Conservation (phyloP, 2,113 vertebrate species). For the Picathartes gymnocephalus region DNA sequence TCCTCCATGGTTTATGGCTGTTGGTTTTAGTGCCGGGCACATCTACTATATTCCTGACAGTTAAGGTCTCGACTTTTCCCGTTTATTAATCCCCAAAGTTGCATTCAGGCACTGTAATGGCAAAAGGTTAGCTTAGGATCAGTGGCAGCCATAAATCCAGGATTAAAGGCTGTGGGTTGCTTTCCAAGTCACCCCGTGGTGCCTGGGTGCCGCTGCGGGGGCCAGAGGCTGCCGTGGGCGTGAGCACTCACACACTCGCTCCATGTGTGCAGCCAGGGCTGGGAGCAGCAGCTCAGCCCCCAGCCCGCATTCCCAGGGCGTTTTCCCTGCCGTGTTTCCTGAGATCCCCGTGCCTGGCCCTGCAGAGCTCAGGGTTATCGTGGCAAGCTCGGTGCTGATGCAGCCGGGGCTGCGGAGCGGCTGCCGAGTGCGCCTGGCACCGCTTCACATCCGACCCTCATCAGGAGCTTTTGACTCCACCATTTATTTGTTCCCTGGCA, state of each 20-base stretch:
- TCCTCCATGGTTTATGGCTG: background rate
- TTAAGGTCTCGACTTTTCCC: background rate
- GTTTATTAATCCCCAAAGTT: conserved; percentile 35
- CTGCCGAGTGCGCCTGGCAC: background rate
- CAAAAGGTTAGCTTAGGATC: background rate
- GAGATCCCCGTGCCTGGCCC: accelerated
- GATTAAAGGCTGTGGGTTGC: background rate
- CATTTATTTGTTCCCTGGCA: background rate
- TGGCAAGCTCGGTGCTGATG: background rate
- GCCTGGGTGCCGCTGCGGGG: background rate
- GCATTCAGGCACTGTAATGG: background rate
- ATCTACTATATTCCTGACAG: background rate
- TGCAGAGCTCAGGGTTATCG: accelerated
- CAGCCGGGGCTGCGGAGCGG: background rate
- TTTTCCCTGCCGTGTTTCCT: background rate
- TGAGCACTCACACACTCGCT: accelerated
- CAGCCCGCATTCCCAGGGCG: accelerated
- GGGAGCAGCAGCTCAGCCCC: background rate
- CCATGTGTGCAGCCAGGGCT: accelerated
- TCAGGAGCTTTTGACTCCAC: background rate
- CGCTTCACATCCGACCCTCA: background rate
- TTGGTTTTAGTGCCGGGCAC: background rate
- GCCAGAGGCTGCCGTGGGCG: background rate
- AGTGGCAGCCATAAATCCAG: background rate
- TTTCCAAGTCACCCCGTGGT: background rate